phyloP scores from a whole-genome alignment of 1,140 invertebrate genomes.

The Psilanteris sp. region DNA sequence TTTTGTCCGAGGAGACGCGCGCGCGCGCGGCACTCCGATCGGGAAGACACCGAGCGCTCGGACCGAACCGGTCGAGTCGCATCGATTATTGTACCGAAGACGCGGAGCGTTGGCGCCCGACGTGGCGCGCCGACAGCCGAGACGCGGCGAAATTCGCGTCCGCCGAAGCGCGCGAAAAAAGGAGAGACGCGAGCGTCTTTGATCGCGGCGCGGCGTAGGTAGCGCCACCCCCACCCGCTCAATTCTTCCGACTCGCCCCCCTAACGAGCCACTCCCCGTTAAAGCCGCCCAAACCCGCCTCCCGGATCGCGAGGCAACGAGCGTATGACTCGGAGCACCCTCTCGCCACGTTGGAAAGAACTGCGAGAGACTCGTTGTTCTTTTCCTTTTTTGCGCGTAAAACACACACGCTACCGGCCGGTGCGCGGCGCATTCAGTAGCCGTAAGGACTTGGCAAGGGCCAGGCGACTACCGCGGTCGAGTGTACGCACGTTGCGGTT shows the following conservation, averaged over 20 bases:
- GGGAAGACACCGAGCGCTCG: too few relatives aligned
- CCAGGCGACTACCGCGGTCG: conserved; percentile 18
- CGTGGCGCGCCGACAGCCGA: too few relatives aligned
- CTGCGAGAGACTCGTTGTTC: conserved; percentile 57
- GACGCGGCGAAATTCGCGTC: too few relatives aligned
- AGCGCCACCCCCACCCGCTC: conserved; percentile 1
- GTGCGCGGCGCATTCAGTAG: conserved; percentile 39
- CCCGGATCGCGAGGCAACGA: conserved; percentile 60
- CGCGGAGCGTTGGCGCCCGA: too few relatives aligned
- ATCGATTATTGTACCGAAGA: too few relatives aligned
- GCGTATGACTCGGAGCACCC: conserved; percentile 64
- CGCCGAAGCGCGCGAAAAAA: conserved; percentile 60
- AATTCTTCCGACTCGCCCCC: conserved; percentile 39
- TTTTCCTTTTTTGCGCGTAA: conserved; percentile 36
- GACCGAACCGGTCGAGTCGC: too few relatives aligned
- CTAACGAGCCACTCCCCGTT: conserved; percentile 44
- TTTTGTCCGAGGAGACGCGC: too few relatives aligned
- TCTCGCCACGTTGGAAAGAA: conserved; percentile 66
- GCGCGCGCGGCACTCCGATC: too few relatives aligned
- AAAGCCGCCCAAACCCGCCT: conserved; percentile 68
- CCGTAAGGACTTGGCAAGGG: conserved; percentile 53
- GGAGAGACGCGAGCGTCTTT: conserved; percentile 57
- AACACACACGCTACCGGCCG: conserved; percentile 42
- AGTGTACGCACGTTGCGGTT: conserved; percentile 27
- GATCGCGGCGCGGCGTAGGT: conserved; percentile 15